A percentile compares a stretch with the other conserved stretches of the same genome.
phyloP scores from a whole-genome alignment of 2,888 invertebrate species.

The Xylota sylvarum region DNA sequence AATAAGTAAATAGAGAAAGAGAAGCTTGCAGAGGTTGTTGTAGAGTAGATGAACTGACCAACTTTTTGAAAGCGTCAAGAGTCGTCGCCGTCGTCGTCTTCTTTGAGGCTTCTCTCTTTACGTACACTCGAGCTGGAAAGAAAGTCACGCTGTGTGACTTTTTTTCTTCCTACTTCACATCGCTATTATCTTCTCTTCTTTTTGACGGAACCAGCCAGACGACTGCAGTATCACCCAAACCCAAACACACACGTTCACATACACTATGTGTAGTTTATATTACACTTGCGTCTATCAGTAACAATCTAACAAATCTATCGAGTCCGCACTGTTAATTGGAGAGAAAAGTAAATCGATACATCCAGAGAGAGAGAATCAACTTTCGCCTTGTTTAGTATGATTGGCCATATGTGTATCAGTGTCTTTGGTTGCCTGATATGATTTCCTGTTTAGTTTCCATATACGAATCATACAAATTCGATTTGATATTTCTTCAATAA shows the following conservation, averaged over 20 bases:
- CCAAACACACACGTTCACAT: conserved; percentile 8
- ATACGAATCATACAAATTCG: not conserved
- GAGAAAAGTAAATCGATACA: conserved; percentile 51
- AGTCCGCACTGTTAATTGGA: conserved; percentile 28
- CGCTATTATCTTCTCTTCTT: conserved; percentile 26
- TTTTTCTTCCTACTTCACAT: conserved; percentile 59
- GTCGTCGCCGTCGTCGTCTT: conserved; percentile 1
- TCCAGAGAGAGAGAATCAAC: conserved; percentile 47
- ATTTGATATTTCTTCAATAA: conserved; percentile 21
- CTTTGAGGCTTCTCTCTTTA: conserved; percentile 16
- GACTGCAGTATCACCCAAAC: not conserved
- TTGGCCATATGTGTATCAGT: conserved; percentile 46
- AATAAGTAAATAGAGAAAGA: conserved; percentile 65
- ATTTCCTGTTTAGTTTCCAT: conserved; percentile 58
- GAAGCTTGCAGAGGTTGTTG: conserved; percentile 1
- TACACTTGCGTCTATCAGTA: conserved; percentile 26
- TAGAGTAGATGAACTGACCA: conserved; percentile 27
- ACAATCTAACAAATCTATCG: conserved; percentile 22
- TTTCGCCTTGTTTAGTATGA: conserved; percentile 64
- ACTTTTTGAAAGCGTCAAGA: conserved; percentile 48
- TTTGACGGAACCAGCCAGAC: conserved; percentile 23
- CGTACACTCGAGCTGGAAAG: conserved; percentile 43
- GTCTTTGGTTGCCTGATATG: conserved; percentile 13
- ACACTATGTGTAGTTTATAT: conserved; percentile 12
- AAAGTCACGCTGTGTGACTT: conserved; percentile 66